Conservation (phyloP, 2,797 vertebrate species). For the Allobates femoralis region DNA sequence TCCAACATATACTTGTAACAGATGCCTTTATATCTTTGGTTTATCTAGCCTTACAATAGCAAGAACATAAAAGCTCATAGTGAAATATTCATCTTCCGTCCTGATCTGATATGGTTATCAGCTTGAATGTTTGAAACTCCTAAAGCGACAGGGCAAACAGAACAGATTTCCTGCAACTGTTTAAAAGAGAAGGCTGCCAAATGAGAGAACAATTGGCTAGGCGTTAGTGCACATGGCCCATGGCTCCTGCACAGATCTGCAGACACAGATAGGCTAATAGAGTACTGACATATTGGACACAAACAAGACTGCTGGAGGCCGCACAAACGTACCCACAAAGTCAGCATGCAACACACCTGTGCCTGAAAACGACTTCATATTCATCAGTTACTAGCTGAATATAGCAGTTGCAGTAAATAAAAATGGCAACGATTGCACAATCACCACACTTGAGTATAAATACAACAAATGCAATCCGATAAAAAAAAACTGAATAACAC, state of each 20-base stretch:
- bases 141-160: slow-evolving; percentile 47
- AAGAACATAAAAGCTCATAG: background rate
- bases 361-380: background rate
- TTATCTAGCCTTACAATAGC: slow-evolving; percentile 13
- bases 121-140: slow-evolving; percentile 31
- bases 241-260: slow-evolving; percentile 53
- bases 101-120: slow-evolving; percentile 40
- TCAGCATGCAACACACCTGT: slow-evolving; percentile 39
- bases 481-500: too few relatives aligned
- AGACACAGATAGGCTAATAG: slow-evolving; percentile 58
- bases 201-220: slow-evolving; percentile 58
- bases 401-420: background rate
- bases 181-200: slow-evolving; percentile 35
- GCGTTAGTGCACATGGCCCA: slow-evolving; percentile 51
- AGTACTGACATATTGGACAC: slow-evolving; percentile 43
- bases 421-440: background rate
- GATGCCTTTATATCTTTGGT: background rate
- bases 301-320: slow-evolving; percentile 46
- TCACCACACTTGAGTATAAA: too few relatives aligned
- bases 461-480: too few relatives aligned
- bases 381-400: too few relatives aligned
- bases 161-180: slow-evolving; percentile 59
- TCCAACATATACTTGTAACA: background rate
- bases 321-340: background rate
- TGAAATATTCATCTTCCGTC: slow-evolving; percentile 19